phyloP scores from a whole-genome alignment of 1,140 invertebrate species.

The Plectus sambesii region DNA sequence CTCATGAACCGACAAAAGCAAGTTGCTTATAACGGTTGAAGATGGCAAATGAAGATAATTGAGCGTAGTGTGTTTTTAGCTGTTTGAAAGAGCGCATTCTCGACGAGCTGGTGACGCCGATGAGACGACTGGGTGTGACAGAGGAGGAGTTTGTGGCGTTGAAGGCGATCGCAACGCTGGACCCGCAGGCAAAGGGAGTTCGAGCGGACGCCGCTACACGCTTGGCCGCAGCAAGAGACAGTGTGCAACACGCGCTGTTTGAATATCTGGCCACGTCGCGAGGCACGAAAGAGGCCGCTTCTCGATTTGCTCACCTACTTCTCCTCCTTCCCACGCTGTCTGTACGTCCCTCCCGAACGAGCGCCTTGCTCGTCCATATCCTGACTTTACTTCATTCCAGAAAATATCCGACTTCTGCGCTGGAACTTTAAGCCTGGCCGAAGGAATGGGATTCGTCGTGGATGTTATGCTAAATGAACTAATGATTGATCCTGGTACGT shows the following conservation, averaged over 20 bases:
- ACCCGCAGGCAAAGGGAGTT: slow-evolving; percentile 31
- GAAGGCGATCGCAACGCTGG: slow-evolving; percentile 41
- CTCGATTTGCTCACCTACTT: slow-evolving; percentile 32
- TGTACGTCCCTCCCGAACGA: slow-evolving; percentile 17
- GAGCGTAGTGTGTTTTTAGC: too few relatives aligned
- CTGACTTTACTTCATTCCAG: slow-evolving; percentile 16
- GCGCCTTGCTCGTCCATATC: background rate
- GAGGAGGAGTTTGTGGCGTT: slow-evolving; percentile 33
- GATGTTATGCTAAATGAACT: too few relatives aligned
- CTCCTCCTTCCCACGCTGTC: slow-evolving; percentile 35
- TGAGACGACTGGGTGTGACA: slow-evolving; percentile 14
- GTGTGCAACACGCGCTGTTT: slow-evolving; percentile 38
- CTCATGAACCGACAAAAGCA: slow-evolving; percentile 19
- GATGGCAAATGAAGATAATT: too few relatives aligned
- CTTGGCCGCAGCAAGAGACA: slow-evolving; percentile 32
- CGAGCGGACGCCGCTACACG: slow-evolving; percentile 15
- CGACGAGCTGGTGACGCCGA: slow-evolving; percentile 11
- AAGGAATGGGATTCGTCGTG: too few relatives aligned
- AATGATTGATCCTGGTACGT: too few relatives aligned
- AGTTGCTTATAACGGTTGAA: too few relatives aligned
- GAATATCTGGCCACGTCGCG: slow-evolving; percentile 25
- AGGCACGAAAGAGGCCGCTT: slow-evolving; percentile 24
- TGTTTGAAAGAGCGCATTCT: slow-evolving; percentile 12
- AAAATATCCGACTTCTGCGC: too few relatives aligned
- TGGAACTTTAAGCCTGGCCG: too few relatives aligned